Conservation (phyloP, 1,140 invertebrate genomes). For the Ooceraea biroi region DNA sequence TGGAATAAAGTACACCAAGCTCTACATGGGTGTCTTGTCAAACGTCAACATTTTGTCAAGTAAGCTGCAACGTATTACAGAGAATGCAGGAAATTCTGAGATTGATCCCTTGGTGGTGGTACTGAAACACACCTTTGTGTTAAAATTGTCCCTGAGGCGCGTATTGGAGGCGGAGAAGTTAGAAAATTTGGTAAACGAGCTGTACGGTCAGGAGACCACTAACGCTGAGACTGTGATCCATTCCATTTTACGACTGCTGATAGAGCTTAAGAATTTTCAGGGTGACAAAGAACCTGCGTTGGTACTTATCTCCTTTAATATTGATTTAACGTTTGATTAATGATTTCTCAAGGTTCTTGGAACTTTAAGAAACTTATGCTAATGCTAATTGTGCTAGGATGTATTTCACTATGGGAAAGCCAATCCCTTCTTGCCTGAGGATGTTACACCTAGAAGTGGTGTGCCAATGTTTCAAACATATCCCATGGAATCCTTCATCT, state of each 20-base stretch:
- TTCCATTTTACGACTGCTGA: constrained; percentile 77
- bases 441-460: constrained; percentile 43
- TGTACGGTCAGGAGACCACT: constrained; percentile 58
- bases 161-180: constrained; percentile 75
- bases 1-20: not conserved
- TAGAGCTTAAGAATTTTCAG: constrained; percentile 77
- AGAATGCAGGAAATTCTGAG: constrained; percentile 47
- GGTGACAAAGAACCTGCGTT: constrained; percentile 63
- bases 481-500: constrained; percentile 78
- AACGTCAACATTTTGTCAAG: not conserved
- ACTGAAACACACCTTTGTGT: constrained; percentile 79
- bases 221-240: constrained; percentile 62
- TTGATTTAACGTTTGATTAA: constrained; percentile 24
- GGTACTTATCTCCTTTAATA: constrained; percentile 65
- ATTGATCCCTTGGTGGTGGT: constrained; percentile 81
- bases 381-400: constrained; percentile 74
- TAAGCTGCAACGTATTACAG: constrained; percentile 56
- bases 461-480: constrained; percentile 80
- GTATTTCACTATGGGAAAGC: constrained; percentile 79
- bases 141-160: constrained; percentile 71
- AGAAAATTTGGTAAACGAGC: constrained; percentile 75
- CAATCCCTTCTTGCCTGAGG: constrained; percentile 79
- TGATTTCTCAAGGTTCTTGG: constrained; percentile 4
- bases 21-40: not conserved
- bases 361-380: constrained; percentile 19